A percentile compares a stretch with the other conserved stretches of the same genome.
Evolutionary conservation across 2,113 vertebrate species (phyloP).

Genomic region (Micronisus gabar): DNA sequence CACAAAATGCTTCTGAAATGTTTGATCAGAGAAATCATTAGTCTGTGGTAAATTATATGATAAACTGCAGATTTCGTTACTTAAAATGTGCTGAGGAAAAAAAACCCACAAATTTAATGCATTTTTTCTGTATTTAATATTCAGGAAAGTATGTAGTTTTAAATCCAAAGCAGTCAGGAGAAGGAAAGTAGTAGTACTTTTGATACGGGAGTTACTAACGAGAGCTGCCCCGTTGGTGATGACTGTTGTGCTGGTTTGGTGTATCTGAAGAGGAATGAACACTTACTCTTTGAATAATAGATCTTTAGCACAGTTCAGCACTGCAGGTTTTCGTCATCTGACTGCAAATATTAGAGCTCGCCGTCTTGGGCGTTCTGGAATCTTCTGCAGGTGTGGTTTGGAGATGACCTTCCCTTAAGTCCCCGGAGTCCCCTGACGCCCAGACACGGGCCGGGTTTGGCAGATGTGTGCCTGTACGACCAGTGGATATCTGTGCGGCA

Average conservation of each 20-base stretch:
- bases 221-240: not conserved
- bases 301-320: not conserved
- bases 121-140: not conserved
- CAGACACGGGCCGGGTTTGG: constrained; percentile 87
- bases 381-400: constrained; percentile 85
- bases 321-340: not conserved
- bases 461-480: constrained; percentile 91
- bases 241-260: not conserved
- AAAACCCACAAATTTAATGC: not conserved
- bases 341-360: not conserved
- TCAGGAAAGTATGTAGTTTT: not conserved
- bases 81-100: not conserved
- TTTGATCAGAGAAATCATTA: not conserved
- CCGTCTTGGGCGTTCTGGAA: not conserved
- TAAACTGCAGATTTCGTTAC: not conserved
- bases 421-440: constrained; percentile 82
- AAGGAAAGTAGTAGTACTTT: not conserved
- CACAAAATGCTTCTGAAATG: not conserved
- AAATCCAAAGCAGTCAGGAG: not conserved
- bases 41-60: not conserved
- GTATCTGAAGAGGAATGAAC: not conserved
- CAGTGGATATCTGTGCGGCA: constrained; percentile 94
- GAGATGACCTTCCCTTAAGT: constrained; percentile 84
- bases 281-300: not conserved
- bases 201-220: not conserved